Evolutionary conservation across 1,140 invertebrate genomes (phyloP).

Genomic region (Zophobas morio): DNA sequence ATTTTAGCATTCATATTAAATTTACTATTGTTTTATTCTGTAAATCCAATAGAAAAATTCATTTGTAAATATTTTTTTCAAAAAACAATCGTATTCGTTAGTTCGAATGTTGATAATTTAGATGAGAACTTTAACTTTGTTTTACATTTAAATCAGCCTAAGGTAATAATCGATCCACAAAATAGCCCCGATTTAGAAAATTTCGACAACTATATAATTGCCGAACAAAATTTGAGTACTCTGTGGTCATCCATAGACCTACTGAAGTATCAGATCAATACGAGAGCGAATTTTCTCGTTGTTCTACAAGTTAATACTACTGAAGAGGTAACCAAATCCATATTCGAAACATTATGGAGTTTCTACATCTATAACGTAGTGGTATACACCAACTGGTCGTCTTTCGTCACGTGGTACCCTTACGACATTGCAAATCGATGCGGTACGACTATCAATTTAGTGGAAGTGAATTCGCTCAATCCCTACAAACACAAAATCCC

Average conservation of each 20-base stretch:
- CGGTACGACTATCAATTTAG: neutral
- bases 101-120: neutral
- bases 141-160: neutral
- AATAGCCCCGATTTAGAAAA: neutral
- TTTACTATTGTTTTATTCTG: too few relatives aligned
- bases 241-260: too few relatives aligned
- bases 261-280: neutral
- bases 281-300: too few relatives aligned
- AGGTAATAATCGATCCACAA: neutral
- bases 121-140: conserved; percentile 3
- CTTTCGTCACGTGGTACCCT: conserved; percentile 40
- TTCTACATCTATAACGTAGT: conserved; percentile 33
- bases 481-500: conserved; percentile 11
- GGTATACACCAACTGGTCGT: conserved; percentile 23
- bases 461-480: conserved; percentile 1
- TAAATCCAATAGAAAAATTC: too few relatives aligned
- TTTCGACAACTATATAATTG: neutral
- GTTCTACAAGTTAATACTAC: neutral
- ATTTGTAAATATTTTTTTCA: neutral
- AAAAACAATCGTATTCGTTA: neutral
- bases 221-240: conserved; percentile 1
- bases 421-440: conserved; percentile 4
- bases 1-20: too few relatives aligned
- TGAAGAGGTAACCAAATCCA: conserved; percentile 1
- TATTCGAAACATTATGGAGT: conserved; percentile 18